Evolutionary conservation across 2,797 vertebrate genomes (phyloP), one percentile per base, ranked within the genome.

Genomic region (Coendou prehensilis): DNA sequence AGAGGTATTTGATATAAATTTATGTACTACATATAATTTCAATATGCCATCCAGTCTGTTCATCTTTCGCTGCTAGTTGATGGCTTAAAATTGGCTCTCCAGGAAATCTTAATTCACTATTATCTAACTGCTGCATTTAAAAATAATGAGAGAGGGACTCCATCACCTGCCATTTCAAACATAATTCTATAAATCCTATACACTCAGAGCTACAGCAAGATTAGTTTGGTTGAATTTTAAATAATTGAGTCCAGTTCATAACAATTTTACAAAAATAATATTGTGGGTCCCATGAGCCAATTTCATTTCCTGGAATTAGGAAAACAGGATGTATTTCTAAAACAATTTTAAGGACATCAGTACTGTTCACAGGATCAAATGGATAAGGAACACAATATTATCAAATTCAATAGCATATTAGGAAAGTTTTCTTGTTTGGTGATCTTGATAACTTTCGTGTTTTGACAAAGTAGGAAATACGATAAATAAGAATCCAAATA

Each of bases 51-150:
- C 84, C 57, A 87, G 50, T 94, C 91, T 96, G 86, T 96, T 97
- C 95, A 97, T 96, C 84, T 95, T 96, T 97, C 54, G 91, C 61
- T 87, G 94, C 73, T 71, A 93, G 57, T 47, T 95, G 87, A 95
- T 96, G 92, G 54, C 87, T 97, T 96, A 97, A 97, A 97, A 96
- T 80, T 93, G 84, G 67, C 96, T 95, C 87, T 97, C 84, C 30
- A 94, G 89, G 95, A 97, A 96, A 97, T 96, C 91, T 94, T 94
- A 97, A 96, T 96, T 97, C 96, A 94, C 89, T 95, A 86, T 97
- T 96, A 94, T 96, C 94, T 97, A 96, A 96, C 75, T 93, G 85
- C 73, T 50, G 47, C 93, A 97, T 97, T 97, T 93, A 87, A 97
- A 96, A 95, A 95, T 87, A 96, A 95, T 76, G 61, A 95, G 59